Conservation (phyloP, 2,797 vertebrate genomes). For the Oreortyx pictus region DNA sequence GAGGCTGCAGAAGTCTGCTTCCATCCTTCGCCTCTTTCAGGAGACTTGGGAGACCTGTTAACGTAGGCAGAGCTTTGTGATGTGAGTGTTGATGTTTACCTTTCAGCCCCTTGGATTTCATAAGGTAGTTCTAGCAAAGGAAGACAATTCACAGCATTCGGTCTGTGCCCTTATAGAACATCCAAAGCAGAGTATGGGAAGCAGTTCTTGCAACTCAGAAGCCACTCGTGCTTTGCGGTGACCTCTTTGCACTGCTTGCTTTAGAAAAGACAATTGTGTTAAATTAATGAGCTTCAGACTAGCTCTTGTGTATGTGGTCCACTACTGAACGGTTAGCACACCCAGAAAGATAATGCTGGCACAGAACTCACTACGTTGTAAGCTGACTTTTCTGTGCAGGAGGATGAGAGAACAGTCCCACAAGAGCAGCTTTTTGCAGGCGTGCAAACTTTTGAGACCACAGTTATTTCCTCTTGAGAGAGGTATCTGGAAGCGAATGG, state of each 20-base stretch:
- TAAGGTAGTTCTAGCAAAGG: neutral
- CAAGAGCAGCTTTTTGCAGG: neutral
- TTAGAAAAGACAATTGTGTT: neutral
- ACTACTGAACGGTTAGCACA: too few relatives aligned
- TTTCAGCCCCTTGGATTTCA: rapidly evolving
- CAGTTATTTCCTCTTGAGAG: neutral
- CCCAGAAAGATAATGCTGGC: neutral
- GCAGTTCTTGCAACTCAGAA: rapidly evolving
- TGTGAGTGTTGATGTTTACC: neutral
- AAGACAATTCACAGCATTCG: rapidly evolving
- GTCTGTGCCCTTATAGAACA: too few relatives aligned
- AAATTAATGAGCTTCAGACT: neutral
- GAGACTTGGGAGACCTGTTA: neutral
- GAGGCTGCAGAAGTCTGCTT: neutral
- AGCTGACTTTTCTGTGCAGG: neutral
- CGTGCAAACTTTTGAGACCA: too few relatives aligned
- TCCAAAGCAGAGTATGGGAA: neutral
- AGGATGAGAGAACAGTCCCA: neutral
- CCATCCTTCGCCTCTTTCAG: neutral
- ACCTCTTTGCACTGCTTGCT: neutral
- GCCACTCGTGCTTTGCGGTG: neutral
- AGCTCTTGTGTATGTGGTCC: rapidly evolving
- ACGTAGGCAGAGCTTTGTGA: neutral
- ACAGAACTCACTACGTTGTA: neutral
- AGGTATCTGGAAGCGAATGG: neutral